A percentile compares a stretch with the other conserved stretches of the same genome.
These are phyloP conservation scores for Drosophila ananassae DNA, from an alignment of 1,140 invertebrate species.

Conservation along the genomic window DNA sequence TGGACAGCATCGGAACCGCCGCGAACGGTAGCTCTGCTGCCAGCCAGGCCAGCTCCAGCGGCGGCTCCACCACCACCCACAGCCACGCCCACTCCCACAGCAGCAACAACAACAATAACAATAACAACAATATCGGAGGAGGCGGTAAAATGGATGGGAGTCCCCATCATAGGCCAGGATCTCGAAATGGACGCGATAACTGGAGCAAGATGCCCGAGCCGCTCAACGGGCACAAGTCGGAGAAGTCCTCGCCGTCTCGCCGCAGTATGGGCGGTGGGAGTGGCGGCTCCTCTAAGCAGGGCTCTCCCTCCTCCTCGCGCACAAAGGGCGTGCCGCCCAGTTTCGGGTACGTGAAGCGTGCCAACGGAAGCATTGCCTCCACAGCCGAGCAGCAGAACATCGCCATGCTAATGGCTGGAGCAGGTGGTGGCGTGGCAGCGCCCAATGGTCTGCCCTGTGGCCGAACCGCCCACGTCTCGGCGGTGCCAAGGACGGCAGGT, in stretches of 20 bases:
- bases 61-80: constrained; percentile 59
- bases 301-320: constrained; percentile 85
- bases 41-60: constrained; percentile 80
- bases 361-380: constrained; percentile 86
- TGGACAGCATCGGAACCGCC: constrained; percentile 82
- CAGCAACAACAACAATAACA: constrained; percentile 60
- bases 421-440: constrained; percentile 54
- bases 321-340: constrained; percentile 90
- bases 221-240: constrained; percentile 77
- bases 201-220: constrained; percentile 83
- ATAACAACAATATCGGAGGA: constrained; percentile 52
- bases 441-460: constrained; percentile 77
- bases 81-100: constrained; percentile 37
- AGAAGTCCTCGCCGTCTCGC: constrained; percentile 79
- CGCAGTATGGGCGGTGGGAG: constrained; percentile 72
- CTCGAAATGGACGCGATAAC: constrained; percentile 82
- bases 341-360: constrained; percentile 92
- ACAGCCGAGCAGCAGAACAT: constrained; percentile 86
- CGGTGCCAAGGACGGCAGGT: constrained; percentile 89
- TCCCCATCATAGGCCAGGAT: constrained; percentile 73
- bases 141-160: constrained; percentile 65
- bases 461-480: constrained; percentile 92
- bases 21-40: constrained; percentile 72
- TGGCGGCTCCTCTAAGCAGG: constrained; percentile 84
- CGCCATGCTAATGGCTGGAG: constrained; percentile 82